A percentile compares a stretch with the other conserved stretches of the same genome.
Conservation (phyloP, 2,888 invertebrate species). For the Yponomeuta cagnagella region DNA sequence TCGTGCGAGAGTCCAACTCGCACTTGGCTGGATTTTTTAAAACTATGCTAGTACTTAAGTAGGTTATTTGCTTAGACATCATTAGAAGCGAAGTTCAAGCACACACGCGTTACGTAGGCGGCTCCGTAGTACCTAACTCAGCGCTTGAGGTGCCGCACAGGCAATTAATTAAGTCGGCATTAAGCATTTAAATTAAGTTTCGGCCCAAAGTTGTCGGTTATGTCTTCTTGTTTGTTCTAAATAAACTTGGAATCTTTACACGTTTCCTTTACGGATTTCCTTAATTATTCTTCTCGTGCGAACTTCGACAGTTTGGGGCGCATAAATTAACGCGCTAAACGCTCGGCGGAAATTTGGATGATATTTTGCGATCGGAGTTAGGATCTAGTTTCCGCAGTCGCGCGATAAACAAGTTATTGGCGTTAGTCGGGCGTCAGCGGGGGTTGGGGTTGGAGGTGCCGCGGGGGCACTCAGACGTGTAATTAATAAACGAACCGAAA, state of each 20-base stretch:
- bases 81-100: not conserved
- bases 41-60: not conserved
- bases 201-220: not conserved
- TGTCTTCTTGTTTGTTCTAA: conserved; percentile 4
- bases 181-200: conserved; percentile 13
- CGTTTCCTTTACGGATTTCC: conserved; percentile 25
- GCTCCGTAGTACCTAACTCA: not conserved
- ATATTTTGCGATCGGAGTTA: conserved; percentile 59
- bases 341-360: conserved; percentile 48
- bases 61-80: not conserved
- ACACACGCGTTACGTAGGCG: not conserved
- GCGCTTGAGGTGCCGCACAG: not conserved
- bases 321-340: conserved; percentile 28
- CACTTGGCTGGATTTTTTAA: not conserved
- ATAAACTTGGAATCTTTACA: conserved; percentile 21
- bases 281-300: conserved; percentile 26
- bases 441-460: conserved; percentile 22
- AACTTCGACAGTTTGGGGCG: conserved; percentile 26
- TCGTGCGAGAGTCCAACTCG: too few species aligned
- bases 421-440: conserved; percentile 36
- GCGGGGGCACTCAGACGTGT: conserved; percentile 44
- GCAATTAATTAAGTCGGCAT: conserved; percentile 10
- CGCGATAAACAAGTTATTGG: conserved; percentile 66
- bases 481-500: conserved; percentile 63
- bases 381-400: conserved; percentile 62